A percentile compares a stretch with the other conserved stretches of the same genome.
These are phyloP conservation scores for Alcis repandata DNA, from an alignment of 2,888 invertebrate genomes.

Conservation along the genomic window DNA sequence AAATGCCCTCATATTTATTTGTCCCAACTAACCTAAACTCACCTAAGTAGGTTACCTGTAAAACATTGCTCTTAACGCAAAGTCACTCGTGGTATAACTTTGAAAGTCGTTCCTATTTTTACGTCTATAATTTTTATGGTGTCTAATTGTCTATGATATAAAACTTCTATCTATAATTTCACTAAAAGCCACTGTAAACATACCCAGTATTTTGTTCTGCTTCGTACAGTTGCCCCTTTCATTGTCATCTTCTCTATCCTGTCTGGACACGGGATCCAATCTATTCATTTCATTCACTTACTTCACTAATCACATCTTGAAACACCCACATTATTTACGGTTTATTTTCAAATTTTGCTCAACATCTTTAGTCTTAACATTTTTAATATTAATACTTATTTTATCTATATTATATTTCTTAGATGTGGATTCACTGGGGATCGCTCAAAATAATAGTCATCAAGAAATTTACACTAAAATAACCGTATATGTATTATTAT, in stretches of 20 bases:
- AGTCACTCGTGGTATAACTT: too few relatives aligned
- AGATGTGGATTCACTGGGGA: neutral
- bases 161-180: too few relatives aligned
- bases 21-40: too few relatives aligned
- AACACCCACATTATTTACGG: constrained; percentile 35
- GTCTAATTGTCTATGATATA: too few relatives aligned
- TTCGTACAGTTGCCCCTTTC: constrained; percentile 77
- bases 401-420: neutral
- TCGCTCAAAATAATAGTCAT: neutral
- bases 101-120: too few relatives aligned
- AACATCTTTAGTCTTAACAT: neutral
- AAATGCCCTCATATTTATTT: too few relatives aligned
- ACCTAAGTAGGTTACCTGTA: too few relatives aligned
- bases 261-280: constrained; percentile 68
- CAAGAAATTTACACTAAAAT: too few relatives aligned
- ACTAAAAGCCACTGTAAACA: constrained; percentile 40
- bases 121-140: too few relatives aligned
- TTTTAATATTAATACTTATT: too few relatives aligned
- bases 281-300: constrained; percentile 73
- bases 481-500: too few relatives aligned
- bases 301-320: constrained; percentile 12
- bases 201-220: constrained; percentile 77
- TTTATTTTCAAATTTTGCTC: neutral
- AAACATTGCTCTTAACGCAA: too few relatives aligned
- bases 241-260: constrained; percentile 69